Conservation (phyloP, 2,888 invertebrate genomes). For the Conus canariensis region DNA sequence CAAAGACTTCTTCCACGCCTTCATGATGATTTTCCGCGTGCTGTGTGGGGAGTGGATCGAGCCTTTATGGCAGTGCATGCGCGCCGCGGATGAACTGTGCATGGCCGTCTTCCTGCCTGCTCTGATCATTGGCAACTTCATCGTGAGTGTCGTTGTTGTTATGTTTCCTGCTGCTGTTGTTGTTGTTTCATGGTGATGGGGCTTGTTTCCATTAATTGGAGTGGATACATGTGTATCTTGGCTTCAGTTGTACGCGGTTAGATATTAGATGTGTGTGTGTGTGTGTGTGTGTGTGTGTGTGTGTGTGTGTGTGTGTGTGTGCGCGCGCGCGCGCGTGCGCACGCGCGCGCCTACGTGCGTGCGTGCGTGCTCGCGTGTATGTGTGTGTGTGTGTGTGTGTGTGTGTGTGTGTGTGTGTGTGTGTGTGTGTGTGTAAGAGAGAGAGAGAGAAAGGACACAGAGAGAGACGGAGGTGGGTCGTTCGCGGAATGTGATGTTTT, state of each 20-base stretch:
- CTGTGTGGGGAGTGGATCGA: conserved; percentile 99
- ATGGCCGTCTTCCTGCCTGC: conserved; percentile 96
- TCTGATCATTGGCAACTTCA: conserved; percentile 97
- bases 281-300: background rate
- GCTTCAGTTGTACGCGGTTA: background rate
- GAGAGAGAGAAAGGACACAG: background rate
- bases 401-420: conserved; percentile 11
- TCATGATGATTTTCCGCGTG: conserved; percentile 99
- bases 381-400: conserved; percentile 9
- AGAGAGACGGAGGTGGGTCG: too few species aligned
- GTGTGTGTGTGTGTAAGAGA: background rate
- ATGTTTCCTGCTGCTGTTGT: background rate
- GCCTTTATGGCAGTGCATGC: conserved; percentile 97
- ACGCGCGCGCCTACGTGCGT: background rate
- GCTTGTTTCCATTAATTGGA: background rate
- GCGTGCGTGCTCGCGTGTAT: background rate
- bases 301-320: background rate
- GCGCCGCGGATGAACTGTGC: conserved; percentile 91
- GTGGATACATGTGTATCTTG: background rate
- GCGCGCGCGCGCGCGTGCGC: background rate
- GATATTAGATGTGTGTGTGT: background rate
- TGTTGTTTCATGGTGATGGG: background rate
- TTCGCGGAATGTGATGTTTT: too few species aligned
- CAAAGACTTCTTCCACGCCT: conserved; percentile 97
- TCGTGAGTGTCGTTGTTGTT: conserved; percentile 83